Conservation (phyloP, 2,888 invertebrate genomes). For the Mythimna vitellina region DNA sequence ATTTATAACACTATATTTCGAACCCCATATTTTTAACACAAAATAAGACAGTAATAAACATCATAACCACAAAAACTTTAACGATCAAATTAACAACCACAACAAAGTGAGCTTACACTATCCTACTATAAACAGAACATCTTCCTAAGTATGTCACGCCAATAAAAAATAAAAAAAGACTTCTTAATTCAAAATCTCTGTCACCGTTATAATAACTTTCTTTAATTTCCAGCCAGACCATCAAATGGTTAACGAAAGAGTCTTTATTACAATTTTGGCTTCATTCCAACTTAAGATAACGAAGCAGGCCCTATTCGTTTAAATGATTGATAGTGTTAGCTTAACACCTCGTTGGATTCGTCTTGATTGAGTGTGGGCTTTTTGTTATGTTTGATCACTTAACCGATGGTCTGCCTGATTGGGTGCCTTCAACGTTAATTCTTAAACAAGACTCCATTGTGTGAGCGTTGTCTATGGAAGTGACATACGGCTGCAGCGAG, state of each 20-base stretch:
- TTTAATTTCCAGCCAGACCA: constrained; percentile 70
- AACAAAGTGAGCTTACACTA: constrained; percentile 52
- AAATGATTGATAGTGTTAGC: constrained; percentile 87
- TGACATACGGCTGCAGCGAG: constrained; percentile 47
- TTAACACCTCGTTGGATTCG: constrained; percentile 86
- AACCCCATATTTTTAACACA: constrained; percentile 28
- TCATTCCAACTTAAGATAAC: constrained; percentile 82
- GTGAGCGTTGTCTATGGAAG: constrained; percentile 60
- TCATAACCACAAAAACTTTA: constrained; percentile 46
- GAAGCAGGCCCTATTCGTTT: constrained; percentile 75
- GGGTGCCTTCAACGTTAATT: constrained; percentile 85
- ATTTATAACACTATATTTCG: constrained; percentile 7
- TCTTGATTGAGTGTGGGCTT: constrained; percentile 89
- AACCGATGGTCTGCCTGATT: constrained; percentile 86
- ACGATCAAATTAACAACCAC: constrained; percentile 48
- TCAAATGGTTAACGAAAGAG: constrained; percentile 85
- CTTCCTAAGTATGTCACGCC: constrained; percentile 49
- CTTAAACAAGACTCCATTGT: constrained; percentile 86
- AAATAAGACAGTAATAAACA: constrained; percentile 44
- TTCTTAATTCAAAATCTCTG: constrained; percentile 65
- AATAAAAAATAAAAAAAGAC: constrained; percentile 56
- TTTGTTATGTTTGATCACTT: constrained; percentile 88
- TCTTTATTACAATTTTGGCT: constrained; percentile 89
- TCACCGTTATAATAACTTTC: constrained; percentile 66
- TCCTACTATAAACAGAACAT: constrained; percentile 56